Conservation (phyloP, 1,140 invertebrate genomes). For the Aphis craccivora region DNA sequence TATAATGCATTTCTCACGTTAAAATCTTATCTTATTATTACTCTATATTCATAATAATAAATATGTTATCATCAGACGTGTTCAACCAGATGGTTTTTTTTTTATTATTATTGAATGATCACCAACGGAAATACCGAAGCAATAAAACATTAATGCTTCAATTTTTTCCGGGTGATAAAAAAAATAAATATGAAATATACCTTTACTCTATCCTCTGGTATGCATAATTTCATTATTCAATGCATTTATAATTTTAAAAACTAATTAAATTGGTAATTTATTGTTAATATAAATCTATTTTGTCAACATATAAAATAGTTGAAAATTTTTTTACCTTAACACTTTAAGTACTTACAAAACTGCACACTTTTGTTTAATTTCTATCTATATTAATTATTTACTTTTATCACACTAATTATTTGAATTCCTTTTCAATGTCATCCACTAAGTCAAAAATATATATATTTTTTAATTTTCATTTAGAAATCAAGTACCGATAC, state of each 20-base stretch:
- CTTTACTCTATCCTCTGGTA: background rate
- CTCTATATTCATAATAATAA: background rate
- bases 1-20: background rate
- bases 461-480: too few relatives aligned
- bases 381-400: too few relatives aligned
- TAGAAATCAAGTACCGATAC: too few relatives aligned
- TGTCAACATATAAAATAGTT: background rate
- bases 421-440: too few relatives aligned
- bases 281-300: background rate
- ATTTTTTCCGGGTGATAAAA: background rate
- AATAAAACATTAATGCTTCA: background rate
- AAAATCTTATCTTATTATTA: background rate
- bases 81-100: background rate
- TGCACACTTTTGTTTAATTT: too few relatives aligned
- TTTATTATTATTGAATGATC: background rate
- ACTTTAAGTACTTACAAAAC: background rate
- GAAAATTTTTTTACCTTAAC: background rate
- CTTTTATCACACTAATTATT: too few relatives aligned
- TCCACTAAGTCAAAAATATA: too few relatives aligned
- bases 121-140: background rate
- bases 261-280: background rate
- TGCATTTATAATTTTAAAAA: background rate
- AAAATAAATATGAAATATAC: background rate
- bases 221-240: background rate
- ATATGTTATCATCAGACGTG: background rate